Percentiles rank a stretch among this genome's conserved stretches.
Conservation (phyloP, 2,113 vertebrate genomes). For the Pygoscelis adeliae region DNA sequence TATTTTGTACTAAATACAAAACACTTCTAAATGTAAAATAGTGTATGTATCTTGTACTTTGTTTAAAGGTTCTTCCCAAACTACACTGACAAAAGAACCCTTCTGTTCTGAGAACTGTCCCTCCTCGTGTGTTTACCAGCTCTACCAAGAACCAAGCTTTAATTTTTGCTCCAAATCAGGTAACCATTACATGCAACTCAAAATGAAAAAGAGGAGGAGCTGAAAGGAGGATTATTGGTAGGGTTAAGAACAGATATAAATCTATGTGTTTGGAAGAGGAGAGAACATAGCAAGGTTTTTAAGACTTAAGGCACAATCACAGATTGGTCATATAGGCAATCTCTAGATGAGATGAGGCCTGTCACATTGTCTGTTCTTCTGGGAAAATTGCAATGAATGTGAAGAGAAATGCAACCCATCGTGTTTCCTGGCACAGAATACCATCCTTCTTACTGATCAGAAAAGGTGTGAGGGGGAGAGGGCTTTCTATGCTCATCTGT, state of each 20-base stretch:
- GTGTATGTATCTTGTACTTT: neutral
- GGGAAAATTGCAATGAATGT: neutral
- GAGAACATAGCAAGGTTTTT: neutral
- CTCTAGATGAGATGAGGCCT: neutral
- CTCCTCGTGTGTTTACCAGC: neutral
- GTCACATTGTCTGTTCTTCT: neutral
- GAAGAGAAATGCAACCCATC: neutral
- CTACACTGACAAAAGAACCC: neutral
- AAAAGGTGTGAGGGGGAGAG: neutral
- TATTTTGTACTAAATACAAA: constrained; percentile 37
- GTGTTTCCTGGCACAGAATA: neutral
- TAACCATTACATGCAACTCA: neutral
- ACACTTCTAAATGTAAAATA: constrained; percentile 2
- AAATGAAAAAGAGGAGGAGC: neutral
- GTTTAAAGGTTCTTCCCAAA: neutral
- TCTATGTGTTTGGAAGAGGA: neutral
- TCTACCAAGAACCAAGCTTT: neutral
- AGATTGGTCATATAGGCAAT: neutral
- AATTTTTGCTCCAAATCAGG: neutral
- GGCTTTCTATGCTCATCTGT: neutral
- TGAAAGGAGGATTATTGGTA: neutral
- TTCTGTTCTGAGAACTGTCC: neutral
- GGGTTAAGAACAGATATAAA: neutral
- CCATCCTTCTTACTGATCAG: neutral
- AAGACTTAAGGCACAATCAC: neutral